Percentiles rank a stretch among this genome's conserved stretches.
phyloP scores from a whole-genome alignment of 2,888 invertebrate species.

The Melinaea menophilus region DNA sequence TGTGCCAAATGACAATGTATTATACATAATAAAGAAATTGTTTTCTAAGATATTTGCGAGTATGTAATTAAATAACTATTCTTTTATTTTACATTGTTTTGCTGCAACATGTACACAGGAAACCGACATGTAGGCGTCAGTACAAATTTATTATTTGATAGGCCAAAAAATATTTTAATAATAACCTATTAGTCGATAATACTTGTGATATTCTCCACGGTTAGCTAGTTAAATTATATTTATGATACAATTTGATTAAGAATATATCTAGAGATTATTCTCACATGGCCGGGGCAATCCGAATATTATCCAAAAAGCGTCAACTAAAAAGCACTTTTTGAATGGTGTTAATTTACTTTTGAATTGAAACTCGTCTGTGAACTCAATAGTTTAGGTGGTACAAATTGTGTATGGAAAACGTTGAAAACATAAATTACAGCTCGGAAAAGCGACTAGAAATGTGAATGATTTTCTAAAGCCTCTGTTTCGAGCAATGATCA shows the following conservation, averaged over 20 bases:
- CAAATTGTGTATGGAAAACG: slow-evolving; percentile 71
- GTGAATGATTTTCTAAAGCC: slow-evolving; percentile 74
- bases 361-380: slow-evolving; percentile 61
- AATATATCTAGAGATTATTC: background rate
- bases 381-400: slow-evolving; percentile 57
- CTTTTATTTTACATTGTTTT: too few relatives aligned
- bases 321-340: slow-evolving; percentile 33
- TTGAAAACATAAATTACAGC: slow-evolving; percentile 67
- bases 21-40: too few relatives aligned
- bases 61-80: too few relatives aligned
- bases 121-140: too few relatives aligned
- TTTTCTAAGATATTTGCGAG: too few relatives aligned
- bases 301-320: slow-evolving; percentile 28
- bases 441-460: slow-evolving; percentile 64
- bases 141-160: too few relatives aligned
- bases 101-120: too few relatives aligned
- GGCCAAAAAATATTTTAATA: too few relatives aligned
- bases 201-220: too few relatives aligned
- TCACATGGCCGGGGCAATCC: slow-evolving; percentile 22
- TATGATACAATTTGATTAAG: background rate
- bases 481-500: slow-evolving; percentile 72
- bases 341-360: slow-evolving; percentile 70
- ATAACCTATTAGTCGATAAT: too few relatives aligned
- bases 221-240: too few relatives aligned
- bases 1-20: too few relatives aligned